phyloP scores from a whole-genome alignment of 92 coral and sea anemone genomes.

The Palythoa heliodiscus region DNA sequence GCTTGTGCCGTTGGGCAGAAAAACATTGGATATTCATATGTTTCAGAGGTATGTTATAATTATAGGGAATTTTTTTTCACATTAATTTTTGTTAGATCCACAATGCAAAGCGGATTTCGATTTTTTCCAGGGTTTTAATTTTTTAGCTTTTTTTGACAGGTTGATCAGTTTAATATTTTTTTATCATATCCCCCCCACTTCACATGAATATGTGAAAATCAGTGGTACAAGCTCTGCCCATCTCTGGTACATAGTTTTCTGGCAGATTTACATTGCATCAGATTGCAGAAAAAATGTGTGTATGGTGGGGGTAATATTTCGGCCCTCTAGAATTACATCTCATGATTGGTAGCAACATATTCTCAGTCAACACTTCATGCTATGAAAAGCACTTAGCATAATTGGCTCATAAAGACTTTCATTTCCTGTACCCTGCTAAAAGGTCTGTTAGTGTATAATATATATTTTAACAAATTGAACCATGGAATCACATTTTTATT shows the following conservation, averaged over 20 bases:
- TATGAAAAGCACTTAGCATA: background rate
- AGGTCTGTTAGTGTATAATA: background rate
- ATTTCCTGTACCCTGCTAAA: background rate
- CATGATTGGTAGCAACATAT: too few relatives aligned
- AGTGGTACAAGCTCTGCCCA: too few relatives aligned
- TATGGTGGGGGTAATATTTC: too few relatives aligned
- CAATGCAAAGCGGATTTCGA: background rate
- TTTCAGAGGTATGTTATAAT: background rate
- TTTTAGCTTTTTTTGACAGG: background rate
- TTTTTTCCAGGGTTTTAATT: background rate
- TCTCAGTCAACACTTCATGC: too few relatives aligned
- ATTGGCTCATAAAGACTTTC: background rate
- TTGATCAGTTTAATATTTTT: too few relatives aligned
- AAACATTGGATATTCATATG: background rate
- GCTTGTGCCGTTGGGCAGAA: conserved; percentile 47
- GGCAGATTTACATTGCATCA: too few relatives aligned
- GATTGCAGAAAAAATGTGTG: too few relatives aligned
- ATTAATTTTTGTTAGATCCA: background rate
- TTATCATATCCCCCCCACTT: too few relatives aligned
- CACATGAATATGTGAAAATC: too few relatives aligned
- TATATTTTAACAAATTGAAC: background rate
- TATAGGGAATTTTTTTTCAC: background rate
- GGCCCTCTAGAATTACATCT: too few relatives aligned
- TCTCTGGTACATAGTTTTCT: too few relatives aligned
- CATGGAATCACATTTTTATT: background rate